These are phyloP conservation scores for Drosophila parthenogenetica DNA, from an alignment of 2,888 invertebrate species.

Conservation along the genomic window DNA sequence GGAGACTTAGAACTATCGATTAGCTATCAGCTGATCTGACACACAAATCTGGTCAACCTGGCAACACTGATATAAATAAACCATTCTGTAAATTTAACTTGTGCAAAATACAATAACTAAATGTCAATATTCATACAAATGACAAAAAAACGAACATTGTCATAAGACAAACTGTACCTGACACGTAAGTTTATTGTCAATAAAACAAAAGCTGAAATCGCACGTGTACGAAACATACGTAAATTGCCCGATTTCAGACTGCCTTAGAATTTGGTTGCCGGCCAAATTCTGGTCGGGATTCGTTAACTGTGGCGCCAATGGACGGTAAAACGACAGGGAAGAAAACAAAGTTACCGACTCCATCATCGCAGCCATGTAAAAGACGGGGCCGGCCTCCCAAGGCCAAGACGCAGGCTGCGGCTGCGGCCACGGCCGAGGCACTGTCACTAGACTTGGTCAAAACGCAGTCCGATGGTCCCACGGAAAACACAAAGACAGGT, in stretches of 20 bases:
- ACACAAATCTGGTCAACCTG: neutral
- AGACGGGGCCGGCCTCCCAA: slow-evolving; percentile 19
- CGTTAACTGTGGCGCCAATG: slow-evolving; percentile 39
- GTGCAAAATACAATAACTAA: slow-evolving; percentile 5
- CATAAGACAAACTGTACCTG: neutral
- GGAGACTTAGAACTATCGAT: slow-evolving; percentile 8
- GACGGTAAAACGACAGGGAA: slow-evolving; percentile 10
- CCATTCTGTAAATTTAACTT: neutral
- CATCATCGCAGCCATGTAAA: slow-evolving; percentile 12
- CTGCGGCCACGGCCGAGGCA: too few relatives aligned
- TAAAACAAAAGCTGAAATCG: too few relatives aligned
- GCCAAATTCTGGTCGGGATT: neutral
- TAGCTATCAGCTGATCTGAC: slow-evolving; percentile 14
- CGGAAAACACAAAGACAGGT: neutral
- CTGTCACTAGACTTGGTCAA: neutral
- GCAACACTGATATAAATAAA: slow-evolving; percentile 13
- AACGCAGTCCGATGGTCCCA: neutral
- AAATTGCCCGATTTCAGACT: slow-evolving; percentile 9
- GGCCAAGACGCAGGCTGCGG: neutral
- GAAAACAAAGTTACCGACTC: neutral
- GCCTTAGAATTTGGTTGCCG: slow-evolving; percentile 3
- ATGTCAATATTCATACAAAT: slow-evolving; percentile 16
- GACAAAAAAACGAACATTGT: neutral
- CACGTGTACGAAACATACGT: neutral
- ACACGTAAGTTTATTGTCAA: slow-evolving; percentile 4